Percentiles rank a stretch among this genome's conserved stretches.
These are phyloP conservation scores for Steatocranus sp. DNA, from an alignment of 2,797 vertebrate species.

Conservation along the genomic window DNA sequence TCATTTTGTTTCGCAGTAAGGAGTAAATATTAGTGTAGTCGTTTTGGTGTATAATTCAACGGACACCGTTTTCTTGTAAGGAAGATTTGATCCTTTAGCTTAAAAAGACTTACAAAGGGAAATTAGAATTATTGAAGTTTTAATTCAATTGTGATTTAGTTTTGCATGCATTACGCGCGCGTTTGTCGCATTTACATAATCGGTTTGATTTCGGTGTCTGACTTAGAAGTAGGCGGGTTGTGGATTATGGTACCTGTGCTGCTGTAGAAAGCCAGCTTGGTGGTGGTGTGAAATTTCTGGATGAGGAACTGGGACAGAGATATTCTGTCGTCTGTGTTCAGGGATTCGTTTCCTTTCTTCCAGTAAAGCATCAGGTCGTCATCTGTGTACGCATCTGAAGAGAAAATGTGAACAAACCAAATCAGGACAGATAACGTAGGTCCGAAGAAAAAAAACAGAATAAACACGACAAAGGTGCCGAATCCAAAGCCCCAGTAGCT, in stretches of 20 bases:
- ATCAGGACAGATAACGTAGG: not conserved
- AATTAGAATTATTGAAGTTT: conserved; percentile 11
- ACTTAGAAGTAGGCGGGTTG: not conserved
- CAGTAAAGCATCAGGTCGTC: conserved; percentile 98
- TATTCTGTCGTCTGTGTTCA: conserved; percentile 95
- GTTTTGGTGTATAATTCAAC: conserved; percentile 5
- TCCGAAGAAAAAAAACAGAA: not conserved
- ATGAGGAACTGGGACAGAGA: conserved; percentile 97
- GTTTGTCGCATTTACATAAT: conserved; percentile 20
- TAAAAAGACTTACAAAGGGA: not conserved
- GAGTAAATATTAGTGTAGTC: conserved; percentile 19
- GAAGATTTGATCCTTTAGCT: not conserved
- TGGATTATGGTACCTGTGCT: conserved; percentile 84
- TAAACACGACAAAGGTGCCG: not conserved
- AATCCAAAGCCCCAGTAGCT: not conserved
- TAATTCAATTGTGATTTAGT: not conserved
- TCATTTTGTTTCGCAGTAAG: conserved; percentile 11
- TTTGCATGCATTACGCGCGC: not conserved
- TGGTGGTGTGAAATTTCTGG: conserved; percentile 97
- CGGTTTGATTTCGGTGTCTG: not conserved
- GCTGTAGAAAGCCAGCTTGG: conserved; percentile 96
- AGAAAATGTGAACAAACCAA: not conserved
- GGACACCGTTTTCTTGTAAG: not conserved
- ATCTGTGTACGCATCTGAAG: conserved; percentile 93
- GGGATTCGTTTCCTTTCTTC: conserved; percentile 95